Base-by-base conservation (phyloP, 2,797 vertebrate genomes). In the Telmatherina bonti region DNA sequence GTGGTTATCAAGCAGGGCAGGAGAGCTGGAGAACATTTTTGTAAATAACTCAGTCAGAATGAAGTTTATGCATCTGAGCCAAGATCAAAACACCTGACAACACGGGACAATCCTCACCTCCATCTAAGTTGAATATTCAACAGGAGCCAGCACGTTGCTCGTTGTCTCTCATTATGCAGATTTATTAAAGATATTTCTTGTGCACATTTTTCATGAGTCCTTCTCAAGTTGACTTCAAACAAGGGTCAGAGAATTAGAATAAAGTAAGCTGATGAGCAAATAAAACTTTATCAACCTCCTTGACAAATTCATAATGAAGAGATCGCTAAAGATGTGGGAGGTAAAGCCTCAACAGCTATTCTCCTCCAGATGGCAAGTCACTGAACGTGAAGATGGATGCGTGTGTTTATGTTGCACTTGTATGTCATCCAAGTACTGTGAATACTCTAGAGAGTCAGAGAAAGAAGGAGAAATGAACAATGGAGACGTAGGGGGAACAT, bases 1-100 rank as follows among this genome's bases (percentile, higher is more conserved):
- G 88, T 85, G 82, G 84, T 82, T 88, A 84, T 88, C 76, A 76
- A 86, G 82, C 67, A 57, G 78, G 4, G 71, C 77, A 65, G 51
- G 69, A 80, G 82, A 87, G 71, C 78, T 62, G 64, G 81, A 78
- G 74, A 76, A 66, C 70, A 30, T 69, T 74, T 77, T 67, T 70
- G 35, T 70, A 30, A 82, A 78, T 1, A 24, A 78, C 52, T 60
- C 70, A 91, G 84, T 90, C 86, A 81, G 82, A 83, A 66, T 54
- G 71, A 33, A 60, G 78, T 65, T 70, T 77, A 66, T 55, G 53
- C 16, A 51, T 71, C 70, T 53, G 70, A 72, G 68, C 63, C 63
- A 54, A 78, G 70, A 72, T 73, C 20, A 51, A 24, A 35, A 35
- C 9, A 27, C 10, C 11, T 59, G 29, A 38, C 33, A 63, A 68